Evolutionary conservation across 1,140 invertebrate genomes (phyloP), one percentile per base, ranked within the genome.

Genomic region (Camponotus floridanus): DNA sequence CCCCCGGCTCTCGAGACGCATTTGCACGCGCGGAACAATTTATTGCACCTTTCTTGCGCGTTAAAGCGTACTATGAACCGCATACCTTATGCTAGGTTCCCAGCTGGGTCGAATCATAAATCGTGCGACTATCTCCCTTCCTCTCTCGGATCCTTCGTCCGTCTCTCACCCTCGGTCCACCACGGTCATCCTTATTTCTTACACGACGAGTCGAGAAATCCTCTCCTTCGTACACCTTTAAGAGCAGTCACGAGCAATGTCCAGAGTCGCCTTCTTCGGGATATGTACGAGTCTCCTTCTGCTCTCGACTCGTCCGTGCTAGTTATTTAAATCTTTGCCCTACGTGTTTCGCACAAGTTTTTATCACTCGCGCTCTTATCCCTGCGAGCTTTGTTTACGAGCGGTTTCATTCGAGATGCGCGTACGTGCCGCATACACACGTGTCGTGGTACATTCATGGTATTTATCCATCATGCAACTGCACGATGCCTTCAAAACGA

Each of bases 31-130:
- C 89, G 86, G 84, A 91, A 92, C 91, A 91, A 93, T 93, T 93
- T 93, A 93, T 93, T 87, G 87, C 91, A 67, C 88, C 92, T 93
- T 92, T 92, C 92, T 93, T 92, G 91, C 86, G 87, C 91, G 92
- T 91, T 92, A 92, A 92, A 92, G 91, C 91, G 78, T 88, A 86
- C 73, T 90, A 92, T 87, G 91, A 92, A 91, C 92, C 83, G 92
- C 91, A 92, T 92, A 93, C 91, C 89, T 92, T 92, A 93, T 92
- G 92, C 87, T 74, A 64, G 74, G 67, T 87, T 89, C 90, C 76
- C 87, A 85, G 87, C 86, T 65, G 78, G 88, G 80, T 87, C 84
- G 88, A 92, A 92, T 93, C 92, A 92, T 93, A 93, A 93, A 93
- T 93, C 88, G 87, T 90, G 15, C 48, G 6, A 15, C 67, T 57